Percentiles rank a stretch among this genome's conserved stretches.
Evolutionary conservation across 2,797 vertebrate genomes (phyloP).

Genomic region (Kryptolebias ocellatus): DNA sequence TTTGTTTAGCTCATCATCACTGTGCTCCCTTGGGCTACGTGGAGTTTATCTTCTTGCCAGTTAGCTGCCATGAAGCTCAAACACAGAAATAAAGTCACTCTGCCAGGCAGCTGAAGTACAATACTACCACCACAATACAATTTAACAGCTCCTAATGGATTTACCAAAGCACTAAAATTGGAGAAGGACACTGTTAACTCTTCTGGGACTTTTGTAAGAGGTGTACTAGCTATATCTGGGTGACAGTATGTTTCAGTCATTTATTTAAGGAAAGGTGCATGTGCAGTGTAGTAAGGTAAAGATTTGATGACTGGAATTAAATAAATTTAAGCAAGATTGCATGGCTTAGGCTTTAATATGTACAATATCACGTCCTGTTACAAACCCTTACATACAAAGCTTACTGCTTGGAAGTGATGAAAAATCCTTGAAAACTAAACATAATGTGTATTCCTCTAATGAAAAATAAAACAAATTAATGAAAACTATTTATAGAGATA

Average conservation of each 20-base stretch:
- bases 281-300: background rate
- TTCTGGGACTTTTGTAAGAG: background rate
- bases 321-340: too few relatives aligned
- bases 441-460: too few relatives aligned
- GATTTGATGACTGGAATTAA: too few relatives aligned
- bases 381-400: too few relatives aligned
- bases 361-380: too few relatives aligned
- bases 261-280: conserved; percentile 13
- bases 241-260: background rate
- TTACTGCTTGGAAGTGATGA: too few relatives aligned
- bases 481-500: background rate
- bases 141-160: conserved; percentile 21
- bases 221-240: too few relatives aligned
- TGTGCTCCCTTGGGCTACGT: conserved; percentile 57
- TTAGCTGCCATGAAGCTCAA: conserved; percentile 65
- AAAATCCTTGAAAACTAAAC: too few relatives aligned
- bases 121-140: conserved; percentile 16
- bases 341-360: too few relatives aligned
- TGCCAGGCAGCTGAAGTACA: conserved; percentile 48
- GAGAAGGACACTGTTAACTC: conserved; percentile 5
- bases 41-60: conserved; percentile 67
- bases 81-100: conserved; percentile 52
- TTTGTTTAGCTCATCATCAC: conserved; percentile 75
- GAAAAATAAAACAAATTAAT: too few relatives aligned
- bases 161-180: conserved; percentile 24